phyloP scores from a whole-genome alignment of 2,888 invertebrate species.

The Caenorhabditis sp. region DNA sequence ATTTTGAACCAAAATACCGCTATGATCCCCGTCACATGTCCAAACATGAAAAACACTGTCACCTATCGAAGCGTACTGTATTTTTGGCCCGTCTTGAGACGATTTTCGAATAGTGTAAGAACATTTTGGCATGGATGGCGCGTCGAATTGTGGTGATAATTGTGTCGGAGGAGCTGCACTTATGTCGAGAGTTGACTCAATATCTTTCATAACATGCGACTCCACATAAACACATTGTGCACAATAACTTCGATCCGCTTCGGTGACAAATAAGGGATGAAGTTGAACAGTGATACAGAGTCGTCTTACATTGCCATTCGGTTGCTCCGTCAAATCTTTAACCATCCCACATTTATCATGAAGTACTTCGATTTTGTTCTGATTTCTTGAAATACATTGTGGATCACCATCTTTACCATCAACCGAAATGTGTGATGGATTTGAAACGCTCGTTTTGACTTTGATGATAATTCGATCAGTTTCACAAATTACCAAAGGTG shows the following conservation, averaged over 20 bases:
- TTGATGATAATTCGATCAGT: slow-evolving; percentile 61
- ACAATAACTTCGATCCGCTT: slow-evolving; percentile 69
- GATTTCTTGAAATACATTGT: slow-evolving; percentile 60
- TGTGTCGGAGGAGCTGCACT: slow-evolving; percentile 66
- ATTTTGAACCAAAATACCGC: slow-evolving; percentile 70
- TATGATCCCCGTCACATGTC: slow-evolving; percentile 65
- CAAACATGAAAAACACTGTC: slow-evolving; percentile 69
- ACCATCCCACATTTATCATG: slow-evolving; percentile 69
- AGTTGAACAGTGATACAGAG: slow-evolving; percentile 68
- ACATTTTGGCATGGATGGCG: slow-evolving; percentile 61
- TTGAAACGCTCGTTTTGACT: slow-evolving; percentile 66
- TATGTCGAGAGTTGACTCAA: slow-evolving; percentile 63
- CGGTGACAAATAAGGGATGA: slow-evolving; percentile 70
- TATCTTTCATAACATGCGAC: slow-evolving; percentile 62
- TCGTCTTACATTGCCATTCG: slow-evolving; percentile 60
- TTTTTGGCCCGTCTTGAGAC: slow-evolving; percentile 64
- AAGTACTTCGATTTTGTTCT: slow-evolving; percentile 59
- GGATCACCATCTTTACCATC: slow-evolving; percentile 63
- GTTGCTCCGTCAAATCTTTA: slow-evolving; percentile 57
- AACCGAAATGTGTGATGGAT: slow-evolving; percentile 69
- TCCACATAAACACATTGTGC: slow-evolving; percentile 70
- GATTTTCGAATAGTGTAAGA: slow-evolving; percentile 65
- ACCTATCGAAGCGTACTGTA: slow-evolving; percentile 68
- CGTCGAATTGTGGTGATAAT: slow-evolving; percentile 68
- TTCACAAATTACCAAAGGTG: slow-evolving; percentile 68